Evolutionary conservation across 2,113 vertebrate species (phyloP), one percentile per base, ranked within the genome.

Genomic region (Phodopus roborovskii): DNA sequence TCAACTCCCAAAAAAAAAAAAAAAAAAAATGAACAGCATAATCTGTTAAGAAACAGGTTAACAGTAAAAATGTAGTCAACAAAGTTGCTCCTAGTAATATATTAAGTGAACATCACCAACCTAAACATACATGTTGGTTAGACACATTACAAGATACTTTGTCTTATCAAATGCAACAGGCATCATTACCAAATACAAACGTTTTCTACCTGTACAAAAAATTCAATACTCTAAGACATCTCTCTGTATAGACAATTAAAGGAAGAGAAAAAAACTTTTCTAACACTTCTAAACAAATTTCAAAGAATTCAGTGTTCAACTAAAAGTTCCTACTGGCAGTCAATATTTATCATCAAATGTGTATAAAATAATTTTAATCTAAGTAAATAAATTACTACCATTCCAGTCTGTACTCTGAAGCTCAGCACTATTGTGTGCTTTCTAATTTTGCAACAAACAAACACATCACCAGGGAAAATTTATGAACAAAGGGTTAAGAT

Each of bases 391-490:
- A 22, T 33, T 91, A 53, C 10, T 68, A 77, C 45, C 26, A 95
- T 16, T 62, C 89, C 88, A 85, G 60, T 70, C 33, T 96, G 13
- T 85, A 75, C 66, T 83, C 79, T 84, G 73, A 88, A 94, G 93
- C 48, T 78, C 56, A 95, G 74, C 60, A 94, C 42, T 93, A 87
- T 24, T 12, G 33, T 36, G 92, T 73, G 78, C 22, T 94, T 96
- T 89, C 71, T 90, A 90, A 94, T 93, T 95, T 53, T 92, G 58
- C 89, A 22, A 70, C 81, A 45, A 95, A 66, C 45, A 95, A 95
- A 93, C 36, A 92, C 12, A 94, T 0, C 77, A 36, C 26, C 64
- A 75, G 50, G 36, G 62, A 53, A 36, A 77, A 85, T 85, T 94
- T 74, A 88, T 12, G 86, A 74, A 94, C 28, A 96, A 33, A 50